phyloP scores from a whole-genome alignment of 2,888 invertebrate species.

The Oasisia sp. region DNA sequence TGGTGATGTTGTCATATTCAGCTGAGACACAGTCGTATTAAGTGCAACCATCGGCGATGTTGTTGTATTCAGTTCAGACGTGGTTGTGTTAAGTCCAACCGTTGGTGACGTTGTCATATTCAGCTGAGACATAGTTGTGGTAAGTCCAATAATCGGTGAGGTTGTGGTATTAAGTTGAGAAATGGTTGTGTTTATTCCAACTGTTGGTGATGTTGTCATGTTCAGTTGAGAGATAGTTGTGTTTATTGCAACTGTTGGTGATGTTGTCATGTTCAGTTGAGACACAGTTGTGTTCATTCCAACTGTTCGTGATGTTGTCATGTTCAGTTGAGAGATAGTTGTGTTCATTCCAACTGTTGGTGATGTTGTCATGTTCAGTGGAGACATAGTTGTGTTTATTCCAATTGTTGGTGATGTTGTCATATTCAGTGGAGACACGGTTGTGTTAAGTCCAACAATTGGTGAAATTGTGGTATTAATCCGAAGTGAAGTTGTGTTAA shows the following conservation, averaged over 20 bases:
- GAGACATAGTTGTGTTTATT: neutral
- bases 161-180: neutral
- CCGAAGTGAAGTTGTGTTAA: neutral
- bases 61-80: neutral
- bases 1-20: neutral
- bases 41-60: neutral
- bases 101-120: neutral
- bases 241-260: neutral
- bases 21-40: neutral
- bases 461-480: neutral
- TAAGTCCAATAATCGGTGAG: neutral
- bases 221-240: neutral
- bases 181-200: neutral
- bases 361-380: neutral
- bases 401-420: neutral
- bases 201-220: neutral
- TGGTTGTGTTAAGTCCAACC: neutral
- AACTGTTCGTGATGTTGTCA: neutral
- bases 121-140: neutral
- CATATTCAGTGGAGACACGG: neutral
- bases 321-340: neutral
- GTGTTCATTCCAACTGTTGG: neutral
- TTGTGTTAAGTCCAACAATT: neutral
- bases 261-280: neutral
- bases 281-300: neutral